Evolutionary conservation across 2,797 vertebrate genomes (phyloP), one percentile per base, ranked within the genome.

Genomic region (Pangasius macronema): DNA sequence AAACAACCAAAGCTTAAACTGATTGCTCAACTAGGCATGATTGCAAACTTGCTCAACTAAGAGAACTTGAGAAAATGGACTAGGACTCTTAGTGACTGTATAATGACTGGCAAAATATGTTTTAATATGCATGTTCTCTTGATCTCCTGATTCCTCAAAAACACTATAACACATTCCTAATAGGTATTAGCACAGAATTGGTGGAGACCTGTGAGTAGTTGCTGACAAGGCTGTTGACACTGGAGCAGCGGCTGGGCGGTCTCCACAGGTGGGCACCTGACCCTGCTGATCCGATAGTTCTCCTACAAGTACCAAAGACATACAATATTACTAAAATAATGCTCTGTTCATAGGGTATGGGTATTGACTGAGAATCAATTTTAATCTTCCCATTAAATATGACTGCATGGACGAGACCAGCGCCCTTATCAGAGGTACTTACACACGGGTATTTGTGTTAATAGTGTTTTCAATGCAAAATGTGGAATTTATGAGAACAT

Each of bases 221-320:
- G 96, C 97, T 97, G 86, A 97, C 94, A 85, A 99, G 93, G 86
- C 98, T 99, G 95, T 95, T 98, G 94, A 99, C 94, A 90, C 98
- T 99, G 91, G 98, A 99, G 93, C 97, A 98, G 75, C 97, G 97
- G 93, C 97, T 99, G 70, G 97, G 98, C 76, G 97, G 95, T 84
- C 94, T 98, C 98, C 98, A 99, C 67, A 95, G 84, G 85, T 95
- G 96, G 2, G 95, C 92, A 59, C 96, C 90, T 63, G 97, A 95
- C 88, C 94, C 93, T 87, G 92, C 89, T 0, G 94, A 92, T 51
- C 95, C 95, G 88, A 99, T 90, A 0, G 97, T 98, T 92, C 96
- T 96, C 94, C 98, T 99, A 93, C 65, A 87, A 57, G 53, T n/a
- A 33, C 24, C 42, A 83, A 55, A 91, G 30, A 83, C 59, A 82